Evolutionary conservation across 23 tunicate species (phyloP), one percentile per base, ranked within the genome.

Genomic region (Styela plicata): DNA sequence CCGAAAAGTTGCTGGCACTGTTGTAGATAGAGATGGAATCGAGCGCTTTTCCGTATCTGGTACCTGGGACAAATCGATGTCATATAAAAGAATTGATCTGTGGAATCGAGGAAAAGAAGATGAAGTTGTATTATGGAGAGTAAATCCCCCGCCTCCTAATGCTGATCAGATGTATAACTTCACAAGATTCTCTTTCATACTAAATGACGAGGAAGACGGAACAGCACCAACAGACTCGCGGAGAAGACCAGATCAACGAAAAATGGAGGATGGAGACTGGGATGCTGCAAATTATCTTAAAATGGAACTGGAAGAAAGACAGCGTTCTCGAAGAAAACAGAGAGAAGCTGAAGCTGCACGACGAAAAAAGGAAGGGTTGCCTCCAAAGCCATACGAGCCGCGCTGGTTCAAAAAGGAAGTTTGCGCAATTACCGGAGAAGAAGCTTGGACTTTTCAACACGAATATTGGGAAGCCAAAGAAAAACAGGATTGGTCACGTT

Each of bases 211-310:
- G 63, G 96, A 86, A 36, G 78, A 86, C 17, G 87, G 80, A 5
- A 63, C 83, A 2, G 99, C 99, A 16, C 99, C 99, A 34, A 95
- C 99, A 33, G 99, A 95, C 63, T 90, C 94, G 2, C 64, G 99
- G 37, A 37, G 81, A 19, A 80, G 99, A 36, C 95, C 95, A 2
- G 99, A 95, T 52, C 99, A 95, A 57, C 75, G 89, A 30, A 63
- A 87, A 52, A 95, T 95, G 99, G 99, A 95, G 74, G 71, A 90
- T 24, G 95, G 86, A 21, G 67, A 82, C 31, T 95, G 99, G 99
- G 99, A 95, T 70, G 73, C 33, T 1, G 99, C 99, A 31, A 95
- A 95, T 86, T 83, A 83, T 17, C 63, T 83, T 24, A 95, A 95
- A 80, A 86, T 69, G 62, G 74, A 57, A 1, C 83, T 96, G 27